These are phyloP conservation scores for Melanotaenia duboulayi DNA, from an alignment of 2,113 vertebrate species.

Conservation along the genomic window DNA sequence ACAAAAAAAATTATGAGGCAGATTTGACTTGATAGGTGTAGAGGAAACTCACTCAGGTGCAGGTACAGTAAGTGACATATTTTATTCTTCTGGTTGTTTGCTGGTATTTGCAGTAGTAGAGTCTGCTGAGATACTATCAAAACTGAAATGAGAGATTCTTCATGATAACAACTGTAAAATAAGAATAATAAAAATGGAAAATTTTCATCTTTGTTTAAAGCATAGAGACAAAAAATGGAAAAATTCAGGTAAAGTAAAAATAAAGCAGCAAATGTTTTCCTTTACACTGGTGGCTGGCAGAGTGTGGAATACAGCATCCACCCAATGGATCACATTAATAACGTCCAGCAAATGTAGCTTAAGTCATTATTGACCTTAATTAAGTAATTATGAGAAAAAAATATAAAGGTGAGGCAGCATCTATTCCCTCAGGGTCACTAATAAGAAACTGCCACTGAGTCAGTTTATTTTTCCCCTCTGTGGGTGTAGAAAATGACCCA, in stretches of 20 bases:
- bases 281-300: not conserved
- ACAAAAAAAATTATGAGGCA: no score
- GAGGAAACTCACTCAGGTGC: no score
- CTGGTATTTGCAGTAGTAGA: no score
- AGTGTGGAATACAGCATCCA: not conserved
- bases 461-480: conserved; percentile 48
- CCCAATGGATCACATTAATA: not conserved
- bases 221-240: not conserved
- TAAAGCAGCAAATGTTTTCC: not conserved
- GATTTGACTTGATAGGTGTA: no score
- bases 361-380: conserved; percentile 13
- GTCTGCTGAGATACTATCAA: no score
- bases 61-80: no score
- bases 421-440: conserved; percentile 19
- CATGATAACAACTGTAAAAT: no score
- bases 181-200: no score
- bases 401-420: conserved; percentile 8
- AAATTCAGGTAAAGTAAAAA: not conserved
- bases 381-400: conserved; percentile 23
- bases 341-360: not conserved
- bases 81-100: no score
- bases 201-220: not conserved
- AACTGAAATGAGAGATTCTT: no score
- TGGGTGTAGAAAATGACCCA: conserved; percentile 15
- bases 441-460: conserved; percentile 33